Percentiles rank a stretch among this genome's conserved stretches.
Conservation (phyloP, 2,888 invertebrate species). For the Euclidia mi region DNA sequence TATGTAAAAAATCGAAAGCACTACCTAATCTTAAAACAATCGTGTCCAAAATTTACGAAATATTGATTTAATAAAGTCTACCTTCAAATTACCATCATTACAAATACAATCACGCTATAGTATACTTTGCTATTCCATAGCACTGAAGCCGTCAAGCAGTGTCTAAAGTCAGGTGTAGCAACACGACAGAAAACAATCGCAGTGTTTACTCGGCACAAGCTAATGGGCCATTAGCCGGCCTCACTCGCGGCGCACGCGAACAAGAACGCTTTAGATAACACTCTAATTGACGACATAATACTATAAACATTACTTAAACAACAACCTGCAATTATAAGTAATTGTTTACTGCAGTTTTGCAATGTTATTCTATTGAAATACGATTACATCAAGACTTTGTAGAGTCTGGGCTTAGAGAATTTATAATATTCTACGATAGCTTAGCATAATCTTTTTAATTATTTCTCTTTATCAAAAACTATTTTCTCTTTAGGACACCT, state of each 20-base stretch:
- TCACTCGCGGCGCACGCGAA: slow-evolving; percentile 36
- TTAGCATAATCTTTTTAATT: too few species aligned
- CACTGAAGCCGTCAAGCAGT: slow-evolving; percentile 3
- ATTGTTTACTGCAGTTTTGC: not conserved
- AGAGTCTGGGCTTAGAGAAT: too few species aligned
- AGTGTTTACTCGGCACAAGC: slow-evolving; percentile 68
- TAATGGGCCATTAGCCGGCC: slow-evolving; percentile 73
- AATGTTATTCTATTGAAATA: not conserved
- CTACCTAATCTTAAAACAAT: too few species aligned
- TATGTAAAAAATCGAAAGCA: too few species aligned
- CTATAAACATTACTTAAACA: slow-evolving; percentile 13
- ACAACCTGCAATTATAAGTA: slow-evolving; percentile 3
- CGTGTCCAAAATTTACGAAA: too few species aligned
- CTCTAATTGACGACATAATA: slow-evolving; percentile 29
- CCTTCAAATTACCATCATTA: too few species aligned
- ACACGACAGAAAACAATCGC: slow-evolving; percentile 73
- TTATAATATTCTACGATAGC: too few species aligned
- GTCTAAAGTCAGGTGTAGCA: slow-evolving; percentile 9
- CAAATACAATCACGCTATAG: too few species aligned
- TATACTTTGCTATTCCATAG: slow-evolving; percentile 1
- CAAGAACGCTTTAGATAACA: slow-evolving; percentile 44
- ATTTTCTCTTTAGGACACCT: too few species aligned
- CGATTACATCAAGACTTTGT: too few species aligned
- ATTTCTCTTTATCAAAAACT: too few species aligned
- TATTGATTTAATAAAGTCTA: too few species aligned